phyloP scores from a whole-genome alignment of 2,797 vertebrate genomes.

The Dryobates pubescens region DNA sequence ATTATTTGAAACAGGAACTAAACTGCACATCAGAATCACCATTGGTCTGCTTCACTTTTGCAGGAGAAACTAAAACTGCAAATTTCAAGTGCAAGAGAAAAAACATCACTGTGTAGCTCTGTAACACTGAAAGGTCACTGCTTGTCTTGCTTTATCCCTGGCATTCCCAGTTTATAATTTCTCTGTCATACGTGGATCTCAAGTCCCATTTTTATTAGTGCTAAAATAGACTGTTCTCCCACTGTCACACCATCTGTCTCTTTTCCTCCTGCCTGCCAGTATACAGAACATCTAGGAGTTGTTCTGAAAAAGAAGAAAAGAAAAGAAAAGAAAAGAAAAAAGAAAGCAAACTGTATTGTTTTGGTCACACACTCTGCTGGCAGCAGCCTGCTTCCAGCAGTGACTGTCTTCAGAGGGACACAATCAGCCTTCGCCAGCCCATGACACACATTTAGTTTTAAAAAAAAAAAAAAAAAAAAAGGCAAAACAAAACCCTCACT shows the following conservation, averaged over 20 bases:
- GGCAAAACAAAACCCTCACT: neutral
- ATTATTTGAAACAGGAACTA: neutral
- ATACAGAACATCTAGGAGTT: conserved; percentile 60
- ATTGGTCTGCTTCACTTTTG: neutral
- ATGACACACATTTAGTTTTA: neutral
- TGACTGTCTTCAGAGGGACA: conserved; percentile 27
- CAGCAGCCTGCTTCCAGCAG: conserved; percentile 51
- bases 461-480: neutral
- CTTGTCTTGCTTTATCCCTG: conserved; percentile 7
- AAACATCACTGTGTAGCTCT: neutral
- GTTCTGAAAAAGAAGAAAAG: conserved; percentile 8
- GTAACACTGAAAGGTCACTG: conserved; percentile 24
- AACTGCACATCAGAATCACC: neutral
- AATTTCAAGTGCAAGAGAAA: neutral
- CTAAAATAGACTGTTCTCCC: conserved; percentile 73
- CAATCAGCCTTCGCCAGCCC: conserved; percentile 22
- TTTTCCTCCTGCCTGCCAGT: conserved; percentile 35
- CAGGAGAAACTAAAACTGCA: neutral
- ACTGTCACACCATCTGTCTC: conserved; percentile 73
- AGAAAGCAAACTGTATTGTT: conserved; percentile 44
- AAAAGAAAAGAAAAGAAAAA: neutral
- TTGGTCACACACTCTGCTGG: conserved; percentile 64
- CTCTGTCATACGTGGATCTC: neutral
- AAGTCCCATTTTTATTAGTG: conserved; percentile 71
- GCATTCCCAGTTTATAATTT: conserved; percentile 39